Base-by-base conservation (phyloP, 2,113 vertebrate genomes). In the Lagopus muta region DNA sequence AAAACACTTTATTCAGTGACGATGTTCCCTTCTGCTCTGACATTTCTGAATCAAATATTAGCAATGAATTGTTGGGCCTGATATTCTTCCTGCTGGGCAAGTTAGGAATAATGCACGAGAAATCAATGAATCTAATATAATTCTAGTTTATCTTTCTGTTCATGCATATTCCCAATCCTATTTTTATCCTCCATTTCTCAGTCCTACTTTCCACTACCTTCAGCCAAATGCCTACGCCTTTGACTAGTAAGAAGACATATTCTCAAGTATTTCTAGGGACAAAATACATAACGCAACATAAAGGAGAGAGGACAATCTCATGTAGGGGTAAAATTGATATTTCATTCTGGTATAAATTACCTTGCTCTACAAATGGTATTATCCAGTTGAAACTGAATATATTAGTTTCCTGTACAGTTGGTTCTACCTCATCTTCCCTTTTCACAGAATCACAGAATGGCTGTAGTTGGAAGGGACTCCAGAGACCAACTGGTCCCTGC, bases 21-120 rank as follows among this genome's bases (percentile, higher is more conserved):
- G 57, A 25, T 43, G 24, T 54, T 95, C 66, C 40, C n/a, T 91
- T 93, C 73, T 86, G 28, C 27, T 40, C 10, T 82, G 79, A 67
- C 18, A 62, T 81, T 95, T 95, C 60, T 82, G 89, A 92, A 88
- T 89, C 50, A 87, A 91, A 86, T 69, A 67, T 67, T 71, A 83
- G 18, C 30, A 90, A 19, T 18, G 54, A 88, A 79, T 77, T 83
- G 5, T 66, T 93, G 45, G 76, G 30, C 52, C 52, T 92, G 61
- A 69, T 76, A 54, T 25, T 86, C 34, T 67, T 75, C 72, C 89
- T 66, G 15, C 48, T 62, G 19, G 28, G 22, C 15, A 90, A 77
- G 90, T 71, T 40, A 71, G 54, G 38, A 93, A 78, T 76, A 91
- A 74, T 42, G 47, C 43, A 32, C 75, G 21, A 88, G 40, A 93